Conservation (phyloP, 2,113 vertebrate species). For the Cyprinodon brontotheroides region DNA sequence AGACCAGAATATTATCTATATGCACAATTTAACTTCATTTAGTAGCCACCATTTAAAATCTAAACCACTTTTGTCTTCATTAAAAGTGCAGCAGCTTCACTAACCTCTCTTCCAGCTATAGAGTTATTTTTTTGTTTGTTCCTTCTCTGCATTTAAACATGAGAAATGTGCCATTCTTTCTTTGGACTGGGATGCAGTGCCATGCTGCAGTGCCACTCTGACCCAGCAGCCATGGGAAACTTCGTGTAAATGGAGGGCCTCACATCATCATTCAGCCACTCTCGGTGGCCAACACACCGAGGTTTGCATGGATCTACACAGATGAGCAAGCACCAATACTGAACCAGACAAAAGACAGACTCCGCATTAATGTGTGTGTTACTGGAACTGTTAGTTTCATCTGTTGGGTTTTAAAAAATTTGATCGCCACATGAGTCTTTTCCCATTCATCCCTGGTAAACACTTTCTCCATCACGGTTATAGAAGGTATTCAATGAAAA, state of each 20-base stretch:
- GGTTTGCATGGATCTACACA: slow-evolving; percentile 36
- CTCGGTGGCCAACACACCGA: slow-evolving; percentile 21
- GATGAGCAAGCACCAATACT: slow-evolving; percentile 5
- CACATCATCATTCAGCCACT: slow-evolving; percentile 74
- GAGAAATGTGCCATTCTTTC: slow-evolving; percentile 57
- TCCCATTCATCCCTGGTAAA: slow-evolving; percentile 42
- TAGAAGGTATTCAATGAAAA: neutral
- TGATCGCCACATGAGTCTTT: slow-evolving; percentile 28
- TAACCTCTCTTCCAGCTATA: slow-evolving; percentile 10
- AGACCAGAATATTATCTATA: slow-evolving; percentile 27
- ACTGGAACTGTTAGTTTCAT: slow-evolving; percentile 12
- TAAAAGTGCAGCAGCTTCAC: slow-evolving; percentile 8
- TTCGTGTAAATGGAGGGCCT: slow-evolving; percentile 52
- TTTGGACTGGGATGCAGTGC: slow-evolving; percentile 44
- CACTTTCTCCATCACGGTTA: neutral
- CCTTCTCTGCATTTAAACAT: slow-evolving; percentile 33
- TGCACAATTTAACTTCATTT: slow-evolving; percentile 3
- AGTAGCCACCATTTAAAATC: neutral
- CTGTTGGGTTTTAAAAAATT: slow-evolving; percentile 17
- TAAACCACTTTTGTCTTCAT: slow-evolving; percentile 9
- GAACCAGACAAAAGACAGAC: slow-evolving; percentile 19
- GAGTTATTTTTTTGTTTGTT: neutral
- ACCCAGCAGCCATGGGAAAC: slow-evolving; percentile 59
- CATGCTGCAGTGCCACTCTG: slow-evolving; percentile 65
- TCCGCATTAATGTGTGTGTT: neutral